phyloP scores from a whole-genome alignment of 2,797 vertebrate species.

The Malacoraja senta region DNA sequence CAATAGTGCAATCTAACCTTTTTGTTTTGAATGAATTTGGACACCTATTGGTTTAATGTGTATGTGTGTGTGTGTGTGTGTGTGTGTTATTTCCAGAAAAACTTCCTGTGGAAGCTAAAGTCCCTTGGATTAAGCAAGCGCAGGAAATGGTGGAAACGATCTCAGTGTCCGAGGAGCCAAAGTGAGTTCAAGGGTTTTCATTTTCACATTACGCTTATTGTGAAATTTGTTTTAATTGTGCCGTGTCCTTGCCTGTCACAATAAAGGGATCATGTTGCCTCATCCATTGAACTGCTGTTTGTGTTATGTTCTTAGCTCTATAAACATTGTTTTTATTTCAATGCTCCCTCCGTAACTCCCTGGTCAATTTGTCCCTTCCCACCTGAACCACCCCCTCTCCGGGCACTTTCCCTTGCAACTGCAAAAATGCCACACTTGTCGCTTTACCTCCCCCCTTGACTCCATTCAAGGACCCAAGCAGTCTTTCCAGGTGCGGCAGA shows the following conservation, averaged over 20 bases:
- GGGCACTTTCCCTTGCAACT: no score
- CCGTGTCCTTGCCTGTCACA: not conserved
- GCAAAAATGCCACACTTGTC: no score
- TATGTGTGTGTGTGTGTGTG: not conserved
- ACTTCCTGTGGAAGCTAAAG: slow-evolving; percentile 76
- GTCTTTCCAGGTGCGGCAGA: no score
- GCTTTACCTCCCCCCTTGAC: no score
- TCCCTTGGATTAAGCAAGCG: slow-evolving; percentile 83
- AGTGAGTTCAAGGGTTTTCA: slow-evolving; percentile 60
- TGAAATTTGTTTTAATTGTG: not conserved
- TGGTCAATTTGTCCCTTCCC: no score
- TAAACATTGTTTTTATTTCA: not conserved
- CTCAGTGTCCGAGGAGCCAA: slow-evolving; percentile 72
- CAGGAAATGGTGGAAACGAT: slow-evolving; percentile 77
- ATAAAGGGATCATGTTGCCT: not conserved
- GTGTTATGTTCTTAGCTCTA: not conserved
- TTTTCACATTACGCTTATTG: slow-evolving; percentile 29
- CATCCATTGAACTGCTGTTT: not conserved
- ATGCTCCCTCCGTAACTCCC: no score
- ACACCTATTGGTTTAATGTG: slow-evolving; percentile 2
- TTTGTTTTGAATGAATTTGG: slow-evolving; percentile 30
- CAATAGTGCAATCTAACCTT: slow-evolving; percentile 19
- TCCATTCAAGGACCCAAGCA: no score
- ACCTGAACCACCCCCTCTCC: no score
- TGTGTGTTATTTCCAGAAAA: slow-evolving; percentile 62